Evolutionary conservation across 2,797 vertebrate genomes (phyloP), one percentile per base, ranked within the genome.

Genomic region (Ibycter americanus): DNA sequence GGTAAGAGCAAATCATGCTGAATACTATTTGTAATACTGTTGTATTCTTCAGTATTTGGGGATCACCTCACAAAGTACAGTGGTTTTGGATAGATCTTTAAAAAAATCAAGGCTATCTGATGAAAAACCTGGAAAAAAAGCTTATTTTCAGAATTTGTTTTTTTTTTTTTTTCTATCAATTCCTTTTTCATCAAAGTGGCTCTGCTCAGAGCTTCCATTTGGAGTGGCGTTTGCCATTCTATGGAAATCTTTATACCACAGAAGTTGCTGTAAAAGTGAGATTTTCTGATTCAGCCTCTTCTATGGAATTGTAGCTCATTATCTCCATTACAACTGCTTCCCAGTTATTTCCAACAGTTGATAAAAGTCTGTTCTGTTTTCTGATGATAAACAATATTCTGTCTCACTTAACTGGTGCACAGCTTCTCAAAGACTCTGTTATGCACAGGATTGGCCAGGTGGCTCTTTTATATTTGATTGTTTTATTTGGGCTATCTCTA

Each of bases 341-440:
- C 40, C 32, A 70, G 56, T 77, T 80, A 58, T 87, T 95, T 93
- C 56, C 26, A 65, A 29, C 38, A 54, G 55, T 11, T 83, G 81
- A 83, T 84, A 92, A 87, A 94, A 85, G 17, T 67, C 71, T 77
- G 32, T 54, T 87, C 74, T 95, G n/a, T 93, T 92, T 96, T 85
- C 63, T 47, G 8, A 56, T 67, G 59, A 87, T 85, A 95, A 95
- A 82, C 1, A 4, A 27, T 88, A 56, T 71, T 89, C 34, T 68
- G n/a, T 54, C 49, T 58, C 59, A 61, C 67, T 49, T 88, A 95
- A 80, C n/a, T 34, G 12, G 9, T 80, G 29, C 34, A 52, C 8
- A 74, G 71, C 38, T 90, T 93, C 71, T 85, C 67, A 63, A 87
- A 92, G 52, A 23, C 44, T 67, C n/a, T 79, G 63, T 49, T 51